Percentiles rank a stretch among this genome's conserved stretches.
phyloP scores from a whole-genome alignment of 2,888 invertebrate genomes.

The Ceramica pisi region DNA sequence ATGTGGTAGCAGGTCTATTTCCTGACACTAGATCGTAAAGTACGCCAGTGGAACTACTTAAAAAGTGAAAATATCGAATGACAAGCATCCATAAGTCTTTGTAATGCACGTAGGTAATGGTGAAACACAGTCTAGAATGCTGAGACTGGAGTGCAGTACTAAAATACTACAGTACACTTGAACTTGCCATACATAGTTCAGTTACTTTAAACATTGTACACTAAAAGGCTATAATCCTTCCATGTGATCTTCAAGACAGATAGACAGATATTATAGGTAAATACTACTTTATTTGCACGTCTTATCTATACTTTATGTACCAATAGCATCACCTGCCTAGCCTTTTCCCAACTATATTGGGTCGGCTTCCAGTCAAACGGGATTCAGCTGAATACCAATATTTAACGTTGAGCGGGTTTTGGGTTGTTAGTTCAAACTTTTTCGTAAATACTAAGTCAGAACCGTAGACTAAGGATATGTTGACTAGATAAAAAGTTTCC shows the following conservation, averaged over 20 bases:
- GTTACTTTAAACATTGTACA: background rate
- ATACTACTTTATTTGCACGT: background rate
- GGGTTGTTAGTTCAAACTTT: background rate
- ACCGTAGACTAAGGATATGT: background rate
- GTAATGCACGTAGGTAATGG: conserved; percentile 11
- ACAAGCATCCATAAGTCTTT: conserved; percentile 34
- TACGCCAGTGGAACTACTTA: conserved; percentile 10
- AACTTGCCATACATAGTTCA: background rate
- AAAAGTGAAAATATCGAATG: conserved; percentile 17
- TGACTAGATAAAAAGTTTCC: conserved; percentile 13
- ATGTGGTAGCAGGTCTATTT: conserved; percentile 16
- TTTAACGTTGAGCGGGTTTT: too few relatives aligned
- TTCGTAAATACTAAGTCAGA: background rate
- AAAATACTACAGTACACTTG: background rate
- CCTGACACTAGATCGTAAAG: conserved; percentile 39
- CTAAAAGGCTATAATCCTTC: background rate
- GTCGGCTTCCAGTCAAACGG: too few relatives aligned
- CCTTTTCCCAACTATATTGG: too few relatives aligned
- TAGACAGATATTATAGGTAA: background rate
- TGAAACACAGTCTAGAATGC: background rate
- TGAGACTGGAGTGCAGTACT: background rate
- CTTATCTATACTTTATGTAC: too few relatives aligned
- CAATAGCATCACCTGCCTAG: too few relatives aligned
- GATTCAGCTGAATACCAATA: too few relatives aligned
- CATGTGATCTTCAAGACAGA: too few relatives aligned